Evolutionary conservation across 2,113 vertebrate species (phyloP), one percentile per base, ranked within the genome.

Genomic region (Brachypteracias leptosomus): DNA sequence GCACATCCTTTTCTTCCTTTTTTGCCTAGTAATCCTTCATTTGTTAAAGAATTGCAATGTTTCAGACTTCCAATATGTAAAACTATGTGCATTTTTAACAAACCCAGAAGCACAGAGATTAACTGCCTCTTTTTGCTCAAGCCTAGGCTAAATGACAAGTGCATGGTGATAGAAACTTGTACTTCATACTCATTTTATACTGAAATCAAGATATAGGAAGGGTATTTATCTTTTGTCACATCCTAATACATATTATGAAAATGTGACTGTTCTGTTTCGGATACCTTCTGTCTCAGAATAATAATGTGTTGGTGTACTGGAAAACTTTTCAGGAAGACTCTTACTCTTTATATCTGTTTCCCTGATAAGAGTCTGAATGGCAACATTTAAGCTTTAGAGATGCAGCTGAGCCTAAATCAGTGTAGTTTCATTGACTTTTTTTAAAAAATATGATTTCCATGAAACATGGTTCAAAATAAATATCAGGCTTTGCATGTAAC

Each of bases 61-160:
- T 91, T 89, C 81, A 24, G 59, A 75, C n/a, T 86, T 97, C 75
- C 61, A 81, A 24, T 72, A 55, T 71, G n/a, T 92, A 85, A 52
- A 96, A 44, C 79, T 92, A 35, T 51, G 52, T 93, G 58, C 80
- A 90, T 95, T 97, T 90, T 96, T 90, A 94, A 93, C 82, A 58
- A 96, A 92, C 22, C 80, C 3, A 0, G 57, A 87, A 86, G 59
- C 67, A 61, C 4, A n/a, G 84, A 96, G 77, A 94, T 95, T 93
- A 83, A 92, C 55, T 93, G 57, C 52, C 57, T 58, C 31, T 93
- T 96, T 68, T 85, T 95, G 65, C 44, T 91, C 59, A 66, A 38
- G 17, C 42, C 51, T 29, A 33, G 46, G 21, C 80, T 91, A 86
- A 72, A 76, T 44, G 29, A 36, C 38, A 21, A 2, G 4, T 87